Conservation (phyloP, 2,113 vertebrate genomes). For the Aphyosemion australe region DNA sequence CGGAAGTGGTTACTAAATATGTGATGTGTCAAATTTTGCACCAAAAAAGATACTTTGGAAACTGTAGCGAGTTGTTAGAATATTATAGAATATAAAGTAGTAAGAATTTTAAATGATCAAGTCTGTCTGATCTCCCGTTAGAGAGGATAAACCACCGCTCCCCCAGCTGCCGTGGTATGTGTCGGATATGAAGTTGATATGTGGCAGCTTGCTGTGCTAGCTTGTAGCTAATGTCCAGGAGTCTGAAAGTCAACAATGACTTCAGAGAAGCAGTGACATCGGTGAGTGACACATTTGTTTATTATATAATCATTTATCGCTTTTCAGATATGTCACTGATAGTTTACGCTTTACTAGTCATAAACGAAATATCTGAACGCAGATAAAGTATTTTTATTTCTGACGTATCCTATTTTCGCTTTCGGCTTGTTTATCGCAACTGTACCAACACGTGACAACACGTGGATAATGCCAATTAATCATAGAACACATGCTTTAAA, state of each 20-base stretch:
- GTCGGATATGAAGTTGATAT: conserved; percentile 15
- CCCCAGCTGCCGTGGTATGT: no score
- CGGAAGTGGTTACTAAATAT: conserved; percentile 45
- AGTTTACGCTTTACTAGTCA: neutral
- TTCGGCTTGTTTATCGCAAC: no score
- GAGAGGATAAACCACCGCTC: neutral
- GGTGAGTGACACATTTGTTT: conserved; percentile 34
- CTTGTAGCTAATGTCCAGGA: conserved; percentile 4
- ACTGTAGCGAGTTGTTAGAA: rapidly evolving
- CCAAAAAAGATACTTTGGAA: neutral
- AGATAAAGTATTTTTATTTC: no score
- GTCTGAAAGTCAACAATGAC: neutral
- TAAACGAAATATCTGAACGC: neutral
- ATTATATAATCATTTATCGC: neutral
- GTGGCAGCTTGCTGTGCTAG: conserved; percentile 34
- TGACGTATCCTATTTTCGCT: no score
- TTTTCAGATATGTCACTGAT: neutral
- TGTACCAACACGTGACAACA: no score
- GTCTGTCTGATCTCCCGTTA: neutral
- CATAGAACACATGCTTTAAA: no score
- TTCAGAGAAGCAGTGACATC: conserved; percentile 1
- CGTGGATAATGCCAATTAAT: no score
- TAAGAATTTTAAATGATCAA: no score
- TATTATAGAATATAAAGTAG: neutral
- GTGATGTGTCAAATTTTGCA: conserved; percentile 46